These are phyloP conservation scores for Telmatochromis brachygnathus DNA, from an alignment of 2,113 vertebrate species.

Conservation along the genomic window DNA sequence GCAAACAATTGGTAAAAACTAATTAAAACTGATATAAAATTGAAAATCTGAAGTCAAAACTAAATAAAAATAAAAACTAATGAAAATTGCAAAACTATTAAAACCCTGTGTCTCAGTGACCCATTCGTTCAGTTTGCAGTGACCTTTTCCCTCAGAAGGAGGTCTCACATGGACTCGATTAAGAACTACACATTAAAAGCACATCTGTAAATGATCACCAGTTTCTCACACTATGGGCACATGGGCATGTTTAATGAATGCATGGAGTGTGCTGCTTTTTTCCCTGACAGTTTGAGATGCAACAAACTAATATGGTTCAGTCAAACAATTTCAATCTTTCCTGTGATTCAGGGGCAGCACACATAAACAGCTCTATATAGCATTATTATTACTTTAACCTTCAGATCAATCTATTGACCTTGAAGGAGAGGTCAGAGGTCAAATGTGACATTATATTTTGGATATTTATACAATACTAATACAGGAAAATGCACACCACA, in stretches of 20 bases:
- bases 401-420: background rate
- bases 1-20: too few relatives aligned
- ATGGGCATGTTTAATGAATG: background rate
- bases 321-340: background rate
- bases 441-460: background rate
- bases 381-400: background rate
- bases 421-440: background rate
- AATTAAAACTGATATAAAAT: too few relatives aligned
- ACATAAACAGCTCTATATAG: background rate
- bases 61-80: too few relatives aligned
- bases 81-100: too few relatives aligned
- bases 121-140: background rate
- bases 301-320: background rate
- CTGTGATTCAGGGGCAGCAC: background rate
- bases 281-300: background rate
- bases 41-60: too few relatives aligned
- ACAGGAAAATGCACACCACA: background rate
- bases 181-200: background rate
- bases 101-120: background rate
- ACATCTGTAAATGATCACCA: background rate
- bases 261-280: background rate
- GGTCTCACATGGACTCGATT: background rate
- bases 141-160: background rate
- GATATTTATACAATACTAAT: background rate
- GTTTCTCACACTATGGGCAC: background rate